Evolutionary conservation across 1,140 invertebrate genomes (phyloP).

Genomic region (Wiebesia pumilae): DNA sequence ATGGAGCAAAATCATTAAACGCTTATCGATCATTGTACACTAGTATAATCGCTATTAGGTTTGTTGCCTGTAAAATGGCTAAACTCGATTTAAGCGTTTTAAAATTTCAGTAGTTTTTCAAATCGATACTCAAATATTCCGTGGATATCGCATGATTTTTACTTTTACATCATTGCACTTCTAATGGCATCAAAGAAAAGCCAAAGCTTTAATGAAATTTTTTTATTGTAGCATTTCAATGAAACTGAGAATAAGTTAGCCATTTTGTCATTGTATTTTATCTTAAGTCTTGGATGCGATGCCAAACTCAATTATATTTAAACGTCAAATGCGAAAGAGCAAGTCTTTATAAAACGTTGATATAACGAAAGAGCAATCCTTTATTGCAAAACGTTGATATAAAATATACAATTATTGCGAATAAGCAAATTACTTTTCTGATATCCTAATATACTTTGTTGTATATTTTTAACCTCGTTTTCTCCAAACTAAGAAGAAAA

Average conservation of each 20-base stretch:
- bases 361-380: too few species aligned
- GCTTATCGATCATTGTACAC: too few species aligned
- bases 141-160: too few species aligned
- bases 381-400: neutral
- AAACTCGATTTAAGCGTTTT: too few species aligned
- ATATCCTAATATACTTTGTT: neutral
- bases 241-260: neutral
- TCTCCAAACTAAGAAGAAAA: neutral
- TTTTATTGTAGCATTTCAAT: neutral
- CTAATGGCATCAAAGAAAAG: too few species aligned
- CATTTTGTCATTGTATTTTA: neutral
- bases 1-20: conserved; percentile 10
- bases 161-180: neutral
- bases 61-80: too few species aligned
- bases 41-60: too few species aligned
- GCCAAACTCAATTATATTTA: too few species aligned
- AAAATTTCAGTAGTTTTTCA: too few species aligned
- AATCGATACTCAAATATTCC: too few species aligned
- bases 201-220: too few species aligned
- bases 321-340: too few species aligned
- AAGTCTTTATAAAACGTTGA: neutral
- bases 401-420: neutral
- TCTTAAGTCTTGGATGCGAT: neutral
- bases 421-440: neutral
- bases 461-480: neutral